Evolutionary conservation across 2,113 vertebrate species (phyloP).

Genomic region (Erythrocercus mccallii): DNA sequence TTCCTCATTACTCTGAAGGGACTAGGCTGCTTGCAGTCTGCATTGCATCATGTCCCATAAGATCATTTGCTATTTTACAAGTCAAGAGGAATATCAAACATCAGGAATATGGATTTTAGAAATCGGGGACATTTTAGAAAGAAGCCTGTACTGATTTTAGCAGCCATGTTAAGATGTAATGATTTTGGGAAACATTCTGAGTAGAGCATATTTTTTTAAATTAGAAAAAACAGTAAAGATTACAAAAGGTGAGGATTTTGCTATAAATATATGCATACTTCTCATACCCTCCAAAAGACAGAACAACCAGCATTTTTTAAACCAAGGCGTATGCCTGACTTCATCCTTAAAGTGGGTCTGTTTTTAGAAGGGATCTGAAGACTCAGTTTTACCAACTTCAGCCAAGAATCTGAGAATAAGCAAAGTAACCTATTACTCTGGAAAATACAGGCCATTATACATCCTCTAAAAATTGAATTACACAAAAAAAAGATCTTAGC

Average conservation of each 20-base stretch:
- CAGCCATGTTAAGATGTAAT: background rate
- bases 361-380: background rate
- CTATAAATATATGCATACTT: background rate
- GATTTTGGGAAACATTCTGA: background rate
- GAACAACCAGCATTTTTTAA: background rate
- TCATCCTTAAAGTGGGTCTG: background rate
- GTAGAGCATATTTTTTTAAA: background rate
- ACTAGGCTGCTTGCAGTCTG: background rate
- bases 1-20: background rate
- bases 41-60: rapidly evolving
- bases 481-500: background rate
- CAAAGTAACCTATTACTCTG: background rate
- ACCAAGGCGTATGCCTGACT: background rate
- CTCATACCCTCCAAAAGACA: background rate
- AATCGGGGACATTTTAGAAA: background rate
- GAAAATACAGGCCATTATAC: background rate
- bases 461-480: background rate
- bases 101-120: background rate
- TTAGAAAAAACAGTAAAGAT: background rate
- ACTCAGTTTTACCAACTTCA: background rate
- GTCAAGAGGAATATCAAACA: background rate
- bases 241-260: background rate
- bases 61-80: background rate
- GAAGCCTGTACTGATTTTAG: background rate
- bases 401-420: background rate